Evolutionary conservation across 2,888 invertebrate species (phyloP).

Genomic region (Chesias legatella): DNA sequence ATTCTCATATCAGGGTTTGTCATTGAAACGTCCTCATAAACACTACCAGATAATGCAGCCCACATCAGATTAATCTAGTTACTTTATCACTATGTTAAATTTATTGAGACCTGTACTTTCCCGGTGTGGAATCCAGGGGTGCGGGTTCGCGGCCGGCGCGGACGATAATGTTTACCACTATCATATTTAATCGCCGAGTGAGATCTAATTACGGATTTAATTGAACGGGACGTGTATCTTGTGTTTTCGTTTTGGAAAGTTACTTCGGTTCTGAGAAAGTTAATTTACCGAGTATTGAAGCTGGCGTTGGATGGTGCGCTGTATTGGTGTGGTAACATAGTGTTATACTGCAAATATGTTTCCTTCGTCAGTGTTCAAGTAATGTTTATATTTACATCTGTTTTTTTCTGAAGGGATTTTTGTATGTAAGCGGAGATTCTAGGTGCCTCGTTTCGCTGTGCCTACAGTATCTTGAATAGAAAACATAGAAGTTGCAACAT

Average conservation of each 20-base stretch:
- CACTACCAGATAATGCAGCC: slow-evolving; percentile 3
- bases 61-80: slow-evolving; percentile 7
- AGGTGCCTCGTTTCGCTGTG: too few relatives aligned
- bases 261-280: slow-evolving; percentile 26
- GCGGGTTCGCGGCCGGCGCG: slow-evolving; percentile 1
- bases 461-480: too few relatives aligned
- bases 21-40: slow-evolving; percentile 1
- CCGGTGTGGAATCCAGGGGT: slow-evolving; percentile 6
- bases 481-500: too few relatives aligned
- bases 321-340: slow-evolving; percentile 15
- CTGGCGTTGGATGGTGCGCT: slow-evolving; percentile 12
- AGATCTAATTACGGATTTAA: slow-evolving; percentile 25
- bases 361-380: too few relatives aligned
- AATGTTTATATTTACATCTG: too few relatives aligned
- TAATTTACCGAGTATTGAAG: slow-evolving; percentile 18
- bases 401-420: too few relatives aligned
- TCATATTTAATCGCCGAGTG: slow-evolving; percentile 16
- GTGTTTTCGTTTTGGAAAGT: slow-evolving; percentile 26
- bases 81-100: neutral
- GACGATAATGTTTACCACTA: slow-evolving; percentile 7
- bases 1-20: neutral
- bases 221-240: slow-evolving; percentile 20
- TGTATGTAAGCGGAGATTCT: too few relatives aligned
- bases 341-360: too few relatives aligned
- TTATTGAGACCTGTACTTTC: slow-evolving; percentile 2